These are phyloP conservation scores for Dysdera silvatica DNA, from an alignment of 1,140 invertebrate species.

Conservation along the genomic window DNA sequence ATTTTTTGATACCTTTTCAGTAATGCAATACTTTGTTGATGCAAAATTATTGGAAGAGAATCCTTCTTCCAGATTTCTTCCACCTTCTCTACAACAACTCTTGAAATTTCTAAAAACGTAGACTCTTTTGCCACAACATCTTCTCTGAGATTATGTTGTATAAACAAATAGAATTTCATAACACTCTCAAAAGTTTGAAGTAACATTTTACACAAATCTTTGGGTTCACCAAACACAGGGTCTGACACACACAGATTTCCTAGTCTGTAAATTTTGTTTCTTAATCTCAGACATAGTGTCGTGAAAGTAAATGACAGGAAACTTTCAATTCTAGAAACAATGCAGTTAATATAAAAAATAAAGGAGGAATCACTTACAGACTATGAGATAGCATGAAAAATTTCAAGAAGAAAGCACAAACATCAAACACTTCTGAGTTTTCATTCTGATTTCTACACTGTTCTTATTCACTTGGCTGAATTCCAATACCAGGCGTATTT, in stretches of 20 bases:
- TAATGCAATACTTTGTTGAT: too few species aligned
- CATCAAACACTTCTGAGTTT: too few species aligned
- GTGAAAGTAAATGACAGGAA: background rate
- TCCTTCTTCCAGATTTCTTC: background rate
- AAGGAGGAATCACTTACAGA: too few species aligned
- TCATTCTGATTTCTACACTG: too few species aligned
- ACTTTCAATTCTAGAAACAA: too few species aligned
- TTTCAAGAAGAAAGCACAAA: too few species aligned
- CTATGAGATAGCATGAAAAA: too few species aligned
- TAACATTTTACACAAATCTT: background rate
- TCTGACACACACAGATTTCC: background rate
- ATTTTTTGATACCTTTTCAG: background rate
- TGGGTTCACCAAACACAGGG: too few species aligned
- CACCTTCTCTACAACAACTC: background rate
- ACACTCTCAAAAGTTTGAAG: background rate
- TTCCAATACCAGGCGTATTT: too few species aligned
- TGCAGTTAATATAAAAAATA: too few species aligned
- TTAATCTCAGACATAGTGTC: background rate
- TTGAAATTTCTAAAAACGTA: background rate
- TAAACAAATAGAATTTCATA: background rate
- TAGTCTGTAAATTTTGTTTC: background rate
- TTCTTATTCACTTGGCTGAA: too few species aligned
- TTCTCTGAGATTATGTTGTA: background rate
- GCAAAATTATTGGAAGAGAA: background rate
- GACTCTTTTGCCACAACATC: background rate